A percentile compares a stretch with the other conserved stretches of the same genome.
These are phyloP conservation scores for Alosa sapidissima DNA, from an alignment of 2,797 vertebrate genomes.

Conservation along the genomic window DNA sequence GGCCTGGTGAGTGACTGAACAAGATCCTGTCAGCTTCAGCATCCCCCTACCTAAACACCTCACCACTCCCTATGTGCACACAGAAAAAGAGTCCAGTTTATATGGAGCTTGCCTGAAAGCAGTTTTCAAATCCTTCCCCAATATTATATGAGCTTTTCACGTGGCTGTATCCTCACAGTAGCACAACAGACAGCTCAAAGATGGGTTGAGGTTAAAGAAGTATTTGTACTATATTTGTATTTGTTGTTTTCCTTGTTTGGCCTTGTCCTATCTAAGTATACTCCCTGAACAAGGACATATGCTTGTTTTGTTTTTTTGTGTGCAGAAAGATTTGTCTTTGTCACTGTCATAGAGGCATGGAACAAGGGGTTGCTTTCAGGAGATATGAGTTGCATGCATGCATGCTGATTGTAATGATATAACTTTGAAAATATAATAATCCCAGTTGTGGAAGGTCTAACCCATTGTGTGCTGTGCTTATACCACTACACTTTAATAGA, in stretches of 20 bases:
- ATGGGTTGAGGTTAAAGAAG: not conserved
- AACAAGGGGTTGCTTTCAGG: not conserved
- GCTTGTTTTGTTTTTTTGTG: not conserved
- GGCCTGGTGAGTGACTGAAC: constrained; percentile 83
- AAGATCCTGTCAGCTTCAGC: not conserved
- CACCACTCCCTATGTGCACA: not conserved
- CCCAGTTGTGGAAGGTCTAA: not conserved
- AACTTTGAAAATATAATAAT: constrained; percentile 1
- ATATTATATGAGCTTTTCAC: not conserved
- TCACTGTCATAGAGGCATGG: not conserved
- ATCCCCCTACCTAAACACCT: not conserved
- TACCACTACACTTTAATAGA: not conserved
- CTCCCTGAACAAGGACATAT: not conserved
- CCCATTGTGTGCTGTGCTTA: not conserved
- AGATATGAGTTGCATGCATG: not conserved
- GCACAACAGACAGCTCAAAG: not conserved
- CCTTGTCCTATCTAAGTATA: not conserved
- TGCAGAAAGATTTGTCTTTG: not conserved
- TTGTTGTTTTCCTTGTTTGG: not conserved
- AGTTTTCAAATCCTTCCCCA: not conserved
- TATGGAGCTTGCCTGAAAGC: not conserved
- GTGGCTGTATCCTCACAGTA: not conserved
- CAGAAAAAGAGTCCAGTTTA: not conserved
- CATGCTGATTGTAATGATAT: not conserved
- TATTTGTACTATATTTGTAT: not conserved